These are phyloP conservation scores for Serrognathus titanus DNA, from an alignment of 2,888 invertebrate genomes.

Conservation along the genomic window DNA sequence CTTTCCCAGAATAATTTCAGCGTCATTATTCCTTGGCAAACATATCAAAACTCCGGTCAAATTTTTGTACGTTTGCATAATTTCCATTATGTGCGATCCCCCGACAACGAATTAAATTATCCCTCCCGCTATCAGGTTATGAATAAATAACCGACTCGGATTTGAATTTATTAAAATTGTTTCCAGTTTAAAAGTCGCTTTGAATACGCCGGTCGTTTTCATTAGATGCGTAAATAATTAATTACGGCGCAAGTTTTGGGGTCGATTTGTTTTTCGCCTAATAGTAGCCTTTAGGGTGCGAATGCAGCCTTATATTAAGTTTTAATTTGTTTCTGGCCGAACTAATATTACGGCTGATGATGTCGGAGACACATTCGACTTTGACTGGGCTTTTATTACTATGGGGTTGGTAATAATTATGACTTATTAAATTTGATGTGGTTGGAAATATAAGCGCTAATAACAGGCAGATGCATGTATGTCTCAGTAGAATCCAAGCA, in stretches of 20 bases:
- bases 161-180: too few relatives aligned
- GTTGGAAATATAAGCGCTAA: too few relatives aligned
- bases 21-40: too few relatives aligned
- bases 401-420: constrained; percentile 18
- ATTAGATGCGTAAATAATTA: not conserved
- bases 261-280: not conserved
- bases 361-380: constrained; percentile 12
- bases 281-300: constrained; percentile 3
- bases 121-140: too few relatives aligned
- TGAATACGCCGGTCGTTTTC: not conserved
- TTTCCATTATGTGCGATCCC: too few relatives aligned
- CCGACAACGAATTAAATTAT: too few relatives aligned
- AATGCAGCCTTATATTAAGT: constrained; percentile 16
- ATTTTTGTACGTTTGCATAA: too few relatives aligned
- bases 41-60: too few relatives aligned
- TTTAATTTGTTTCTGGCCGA: constrained; percentile 25
- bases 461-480: too few relatives aligned
- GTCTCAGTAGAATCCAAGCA: too few relatives aligned
- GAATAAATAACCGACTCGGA: too few relatives aligned
- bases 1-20: too few relatives aligned
- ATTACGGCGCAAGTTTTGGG: not conserved
- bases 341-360: constrained; percentile 26
- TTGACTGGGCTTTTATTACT: constrained; percentile 18
- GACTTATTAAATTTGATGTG: constrained; percentile 13
- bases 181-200: not conserved